Conservation (phyloP, 2,888 invertebrate species). For the Laothoe populi region DNA sequence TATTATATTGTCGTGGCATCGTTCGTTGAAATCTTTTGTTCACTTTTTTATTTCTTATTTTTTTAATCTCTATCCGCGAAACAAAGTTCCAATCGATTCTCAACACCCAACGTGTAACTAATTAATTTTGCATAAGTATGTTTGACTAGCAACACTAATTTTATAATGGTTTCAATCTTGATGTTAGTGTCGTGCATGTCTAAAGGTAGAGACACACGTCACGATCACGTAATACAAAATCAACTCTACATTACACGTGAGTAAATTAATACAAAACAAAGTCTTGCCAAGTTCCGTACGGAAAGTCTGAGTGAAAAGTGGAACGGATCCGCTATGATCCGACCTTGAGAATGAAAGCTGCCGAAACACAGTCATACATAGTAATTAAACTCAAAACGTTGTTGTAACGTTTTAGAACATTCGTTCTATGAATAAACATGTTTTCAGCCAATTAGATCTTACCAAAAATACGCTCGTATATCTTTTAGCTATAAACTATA, state of each 20-base stretch:
- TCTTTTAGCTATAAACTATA: background rate
- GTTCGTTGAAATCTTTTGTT: slow-evolving; percentile 73
- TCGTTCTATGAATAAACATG: background rate
- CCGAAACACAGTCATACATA: slow-evolving; percentile 52
- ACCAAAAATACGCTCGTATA: background rate
- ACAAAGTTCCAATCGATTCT: background rate
- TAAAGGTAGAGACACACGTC: background rate
- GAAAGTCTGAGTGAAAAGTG: slow-evolving; percentile 63
- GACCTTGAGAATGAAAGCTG: slow-evolving; percentile 59
- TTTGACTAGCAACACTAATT: slow-evolving; percentile 31
- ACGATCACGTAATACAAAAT: slow-evolving; percentile 11
- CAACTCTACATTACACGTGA: background rate
- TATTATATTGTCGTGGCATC: slow-evolving; percentile 41
- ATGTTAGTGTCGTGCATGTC: background rate
- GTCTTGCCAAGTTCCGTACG: slow-evolving; percentile 43
- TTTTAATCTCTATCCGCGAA: background rate
- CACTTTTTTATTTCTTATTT: background rate
- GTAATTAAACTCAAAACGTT: slow-evolving; percentile 29
- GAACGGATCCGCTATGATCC: slow-evolving; percentile 55
- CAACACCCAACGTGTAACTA: slow-evolving; percentile 26
- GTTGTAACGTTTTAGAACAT: background rate
- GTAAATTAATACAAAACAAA: slow-evolving; percentile 26
- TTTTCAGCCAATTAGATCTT: background rate
- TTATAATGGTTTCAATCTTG: background rate
- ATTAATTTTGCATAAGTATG: slow-evolving; percentile 28